phyloP scores from a whole-genome alignment of 2,113 vertebrate genomes.

The Illadopsis cleaveri region DNA sequence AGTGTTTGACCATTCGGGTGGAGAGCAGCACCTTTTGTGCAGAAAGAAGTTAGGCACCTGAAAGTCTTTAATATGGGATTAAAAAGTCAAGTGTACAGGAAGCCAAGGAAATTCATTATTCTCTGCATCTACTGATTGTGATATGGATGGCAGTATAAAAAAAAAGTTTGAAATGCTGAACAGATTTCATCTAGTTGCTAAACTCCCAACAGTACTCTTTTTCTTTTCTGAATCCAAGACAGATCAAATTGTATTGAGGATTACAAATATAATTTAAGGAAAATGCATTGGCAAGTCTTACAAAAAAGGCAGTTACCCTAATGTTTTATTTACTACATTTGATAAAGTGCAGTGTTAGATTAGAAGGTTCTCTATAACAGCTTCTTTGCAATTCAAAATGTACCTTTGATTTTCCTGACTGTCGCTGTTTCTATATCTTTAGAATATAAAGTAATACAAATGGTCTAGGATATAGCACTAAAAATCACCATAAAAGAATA shows the following conservation, averaged over 20 bases:
- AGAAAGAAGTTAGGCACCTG: background rate
- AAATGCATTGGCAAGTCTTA: background rate
- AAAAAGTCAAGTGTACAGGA: background rate
- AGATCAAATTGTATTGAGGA: background rate
- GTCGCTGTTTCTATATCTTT: background rate
- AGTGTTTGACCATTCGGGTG: background rate
- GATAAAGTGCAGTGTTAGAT: background rate
- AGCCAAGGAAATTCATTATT: background rate
- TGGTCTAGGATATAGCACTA: background rate
- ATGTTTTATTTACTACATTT: background rate
- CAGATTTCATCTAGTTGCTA: background rate
- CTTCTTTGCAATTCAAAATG: background rate
- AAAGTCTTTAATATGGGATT: background rate
- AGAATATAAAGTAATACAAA: background rate
- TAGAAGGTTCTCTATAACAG: background rate
- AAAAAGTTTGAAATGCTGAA: background rate
- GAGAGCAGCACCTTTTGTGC: background rate
- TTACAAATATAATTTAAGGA: background rate
- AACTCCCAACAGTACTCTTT: background rate
- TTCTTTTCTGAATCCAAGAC: background rate
- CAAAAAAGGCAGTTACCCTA: background rate
- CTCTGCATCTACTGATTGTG: background rate
- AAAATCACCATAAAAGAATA: background rate
- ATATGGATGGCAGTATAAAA: background rate
- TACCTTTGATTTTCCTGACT: background rate